Evolutionary conservation across 2,797 vertebrate genomes (phyloP).

Genomic region (Pipistrellus kuhlii): DNA sequence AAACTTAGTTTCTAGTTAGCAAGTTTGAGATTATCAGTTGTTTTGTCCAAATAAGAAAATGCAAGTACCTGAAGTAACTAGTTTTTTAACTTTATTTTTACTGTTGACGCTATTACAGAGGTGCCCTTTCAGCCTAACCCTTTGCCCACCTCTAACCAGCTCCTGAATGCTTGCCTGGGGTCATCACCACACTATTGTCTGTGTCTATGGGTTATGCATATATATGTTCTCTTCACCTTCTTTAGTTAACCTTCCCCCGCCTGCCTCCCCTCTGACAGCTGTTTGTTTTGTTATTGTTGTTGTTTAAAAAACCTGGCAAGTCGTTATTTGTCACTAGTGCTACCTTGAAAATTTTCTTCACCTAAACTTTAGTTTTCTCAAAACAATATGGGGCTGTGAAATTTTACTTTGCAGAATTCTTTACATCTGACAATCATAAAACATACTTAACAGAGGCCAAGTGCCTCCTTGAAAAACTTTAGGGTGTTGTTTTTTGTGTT

Average conservation of each 20-base stretch:
- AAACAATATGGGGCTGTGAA: background rate
- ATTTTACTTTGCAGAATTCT: background rate
- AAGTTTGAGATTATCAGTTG: background rate
- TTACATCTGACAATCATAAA: background rate
- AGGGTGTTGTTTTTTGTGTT: background rate
- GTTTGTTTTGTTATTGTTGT: background rate
- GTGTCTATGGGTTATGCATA: background rate
- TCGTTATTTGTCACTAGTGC: background rate
- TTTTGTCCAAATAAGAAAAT: conserved; percentile 16
- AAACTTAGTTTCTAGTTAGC: background rate
- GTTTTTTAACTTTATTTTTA: background rate
- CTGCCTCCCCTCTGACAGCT: background rate
- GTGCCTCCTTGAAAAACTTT: background rate
- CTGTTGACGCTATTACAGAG: background rate
- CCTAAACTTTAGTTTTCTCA: background rate
- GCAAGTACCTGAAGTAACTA: background rate
- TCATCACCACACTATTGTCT: background rate
- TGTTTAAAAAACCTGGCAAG: background rate
- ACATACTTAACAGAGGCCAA: background rate
- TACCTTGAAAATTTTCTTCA: background rate
- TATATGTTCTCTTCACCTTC: background rate
- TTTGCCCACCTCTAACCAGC: background rate
- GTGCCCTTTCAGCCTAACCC: background rate
- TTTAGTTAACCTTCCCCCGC: background rate
- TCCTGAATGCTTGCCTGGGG: background rate